phyloP scores from a whole-genome alignment of 2,797 vertebrate genomes.

The Pangasius mekongensis region DNA sequence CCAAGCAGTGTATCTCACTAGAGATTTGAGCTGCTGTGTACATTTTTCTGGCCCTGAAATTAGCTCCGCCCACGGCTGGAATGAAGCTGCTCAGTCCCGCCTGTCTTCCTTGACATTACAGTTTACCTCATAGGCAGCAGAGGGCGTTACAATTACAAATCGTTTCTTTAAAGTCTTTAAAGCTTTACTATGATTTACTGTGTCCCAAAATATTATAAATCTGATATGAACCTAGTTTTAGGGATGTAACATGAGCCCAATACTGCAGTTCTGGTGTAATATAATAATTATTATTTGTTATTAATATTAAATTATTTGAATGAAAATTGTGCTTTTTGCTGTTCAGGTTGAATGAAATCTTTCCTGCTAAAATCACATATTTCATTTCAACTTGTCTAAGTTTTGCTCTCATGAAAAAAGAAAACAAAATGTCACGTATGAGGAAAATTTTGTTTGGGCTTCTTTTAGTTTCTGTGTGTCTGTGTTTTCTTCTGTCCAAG shows the following conservation, averaged over 20 bases:
- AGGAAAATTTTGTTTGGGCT: not conserved
- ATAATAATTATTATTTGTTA: not conserved
- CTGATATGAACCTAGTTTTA: not conserved
- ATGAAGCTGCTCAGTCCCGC: not conserved
- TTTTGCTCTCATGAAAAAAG: not conserved
- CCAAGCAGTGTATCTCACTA: not conserved
- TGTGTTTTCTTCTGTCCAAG: slow-evolving; percentile 66
- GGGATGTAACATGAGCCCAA: not conserved
- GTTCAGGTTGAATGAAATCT: not conserved
- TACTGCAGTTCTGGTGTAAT: not conserved
- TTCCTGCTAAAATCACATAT: not conserved
- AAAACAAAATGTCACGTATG: not conserved
- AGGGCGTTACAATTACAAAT: not conserved
- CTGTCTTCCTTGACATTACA: not conserved
- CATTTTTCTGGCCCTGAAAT: slow-evolving; percentile 2
- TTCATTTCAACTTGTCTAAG: too few species aligned
- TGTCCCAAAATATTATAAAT: not conserved
- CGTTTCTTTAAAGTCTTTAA: not conserved
- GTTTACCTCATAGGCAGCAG: not conserved
- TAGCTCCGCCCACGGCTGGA: not conserved
- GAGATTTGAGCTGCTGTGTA: not conserved
- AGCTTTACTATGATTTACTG: not conserved
- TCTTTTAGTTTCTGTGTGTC: not conserved
- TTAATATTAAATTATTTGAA: not conserved
- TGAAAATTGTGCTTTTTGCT: not conserved